A percentile compares a stretch with the other conserved stretches of the same genome.
phyloP scores from a whole-genome alignment of 2,797 vertebrate genomes.

The Melanotaenia maccullochi region DNA sequence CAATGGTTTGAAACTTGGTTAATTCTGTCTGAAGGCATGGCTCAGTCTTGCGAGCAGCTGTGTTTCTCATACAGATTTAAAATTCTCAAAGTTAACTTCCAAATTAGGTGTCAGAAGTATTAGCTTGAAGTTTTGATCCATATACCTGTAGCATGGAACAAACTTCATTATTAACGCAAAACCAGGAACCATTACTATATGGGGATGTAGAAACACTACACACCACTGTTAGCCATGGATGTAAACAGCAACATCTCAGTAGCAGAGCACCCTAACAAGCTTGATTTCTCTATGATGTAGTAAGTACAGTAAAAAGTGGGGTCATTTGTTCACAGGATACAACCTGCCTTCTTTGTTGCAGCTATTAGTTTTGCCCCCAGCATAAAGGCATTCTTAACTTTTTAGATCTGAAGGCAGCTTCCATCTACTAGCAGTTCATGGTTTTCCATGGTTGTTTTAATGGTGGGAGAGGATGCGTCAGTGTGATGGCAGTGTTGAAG shows the following conservation, averaged over 20 bases:
- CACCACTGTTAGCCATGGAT: neutral
- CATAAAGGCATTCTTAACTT: neutral
- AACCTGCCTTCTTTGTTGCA: neutral
- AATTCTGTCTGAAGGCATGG: conserved; percentile 67
- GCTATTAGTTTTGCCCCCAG: neutral
- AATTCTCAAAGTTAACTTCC: conserved; percentile 39
- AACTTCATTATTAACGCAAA: conserved; percentile 34
- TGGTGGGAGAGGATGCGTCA: neutral
- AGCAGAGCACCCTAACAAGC: neutral
- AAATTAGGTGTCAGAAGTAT: conserved; percentile 32
- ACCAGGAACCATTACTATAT: neutral
- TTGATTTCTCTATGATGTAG: neutral
- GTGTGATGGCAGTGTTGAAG: neutral
- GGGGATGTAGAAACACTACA: neutral
- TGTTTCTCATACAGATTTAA: conserved; percentile 44
- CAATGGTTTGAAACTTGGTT: conserved; percentile 58
- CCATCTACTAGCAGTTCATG: neutral
- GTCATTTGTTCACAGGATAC: neutral
- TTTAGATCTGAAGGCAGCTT: neutral
- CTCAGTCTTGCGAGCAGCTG: conserved; percentile 41
- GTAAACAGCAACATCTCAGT: neutral
- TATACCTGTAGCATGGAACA: conserved; percentile 26
- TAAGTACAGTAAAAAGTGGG: neutral
- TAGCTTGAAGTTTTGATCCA: conserved; percentile 22
- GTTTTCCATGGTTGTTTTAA: neutral